Percentiles rank a stretch among this genome's conserved stretches.
These are phyloP conservation scores for Drosophila baimaii DNA, from an alignment of 1,140 invertebrate species.

Conservation along the genomic window DNA sequence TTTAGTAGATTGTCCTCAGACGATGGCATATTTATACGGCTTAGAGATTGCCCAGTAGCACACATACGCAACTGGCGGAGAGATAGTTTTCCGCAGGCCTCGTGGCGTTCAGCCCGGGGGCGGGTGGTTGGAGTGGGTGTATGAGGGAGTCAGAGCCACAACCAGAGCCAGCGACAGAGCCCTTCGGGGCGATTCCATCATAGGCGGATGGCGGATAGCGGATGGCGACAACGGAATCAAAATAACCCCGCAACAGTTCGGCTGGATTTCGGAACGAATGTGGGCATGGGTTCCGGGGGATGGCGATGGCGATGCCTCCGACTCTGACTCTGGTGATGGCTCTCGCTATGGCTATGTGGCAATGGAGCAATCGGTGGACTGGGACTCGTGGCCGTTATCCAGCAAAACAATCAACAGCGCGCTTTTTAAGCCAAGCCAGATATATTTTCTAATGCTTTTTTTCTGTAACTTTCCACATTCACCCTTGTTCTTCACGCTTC, in stretches of 20 bases:
- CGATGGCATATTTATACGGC: slow-evolving; percentile 72
- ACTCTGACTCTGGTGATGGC: slow-evolving; percentile 33
- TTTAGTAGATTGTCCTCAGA: slow-evolving; percentile 68
- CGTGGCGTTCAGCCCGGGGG: slow-evolving; percentile 12
- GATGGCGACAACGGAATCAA: slow-evolving; percentile 63
- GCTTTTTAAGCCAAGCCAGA: slow-evolving; percentile 81
- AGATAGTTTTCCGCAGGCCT: slow-evolving; percentile 63
- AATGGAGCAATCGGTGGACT: slow-evolving; percentile 17
- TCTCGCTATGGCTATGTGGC: slow-evolving; percentile 15
- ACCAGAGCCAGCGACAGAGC: slow-evolving; percentile 16
- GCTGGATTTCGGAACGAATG: slow-evolving; percentile 3
- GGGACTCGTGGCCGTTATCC: slow-evolving; percentile 69
- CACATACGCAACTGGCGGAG: slow-evolving; percentile 56
- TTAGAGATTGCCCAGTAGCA: slow-evolving; percentile 78
- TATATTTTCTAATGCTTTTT: slow-evolving; percentile 83
- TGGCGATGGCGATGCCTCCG: slow-evolving; percentile 6
- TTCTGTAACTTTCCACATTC: slow-evolving; percentile 81
- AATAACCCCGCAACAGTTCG: slow-evolving; percentile 53
- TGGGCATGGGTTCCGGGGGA: slow-evolving; percentile 1
- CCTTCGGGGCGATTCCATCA: slow-evolving; percentile 61
- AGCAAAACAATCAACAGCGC: slow-evolving; percentile 82
- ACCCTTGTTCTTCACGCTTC: slow-evolving; percentile 82
- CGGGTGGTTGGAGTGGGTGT: neutral
- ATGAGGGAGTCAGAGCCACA: slow-evolving; percentile 6
- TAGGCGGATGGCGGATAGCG: slow-evolving; percentile 50